Evolutionary conservation across 2,113 vertebrate genomes (phyloP).

Genomic region (Herpailurus yagouaroundi): DNA sequence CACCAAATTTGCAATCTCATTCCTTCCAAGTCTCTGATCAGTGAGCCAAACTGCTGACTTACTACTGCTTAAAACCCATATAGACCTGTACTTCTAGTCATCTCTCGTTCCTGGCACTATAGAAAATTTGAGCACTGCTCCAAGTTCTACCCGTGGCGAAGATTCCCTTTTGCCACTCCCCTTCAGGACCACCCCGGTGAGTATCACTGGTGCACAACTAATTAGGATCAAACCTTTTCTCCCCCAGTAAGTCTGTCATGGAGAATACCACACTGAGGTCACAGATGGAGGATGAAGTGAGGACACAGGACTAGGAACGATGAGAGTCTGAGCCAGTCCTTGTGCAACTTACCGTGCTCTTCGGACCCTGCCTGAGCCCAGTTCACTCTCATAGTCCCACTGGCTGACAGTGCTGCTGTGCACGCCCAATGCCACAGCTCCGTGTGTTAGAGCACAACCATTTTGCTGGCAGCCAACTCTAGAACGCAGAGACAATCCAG

Average conservation of each 20-base stretch:
- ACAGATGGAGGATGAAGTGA: neutral
- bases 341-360: neutral
- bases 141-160: neutral
- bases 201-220: neutral
- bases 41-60: neutral
- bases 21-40: neutral
- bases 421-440: too few relatives aligned
- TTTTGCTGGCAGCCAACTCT: neutral
- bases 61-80: neutral
- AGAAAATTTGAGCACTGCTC: neutral
- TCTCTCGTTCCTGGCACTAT: neutral
- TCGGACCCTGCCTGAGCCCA: neutral
- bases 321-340: neutral
- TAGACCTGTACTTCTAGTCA: neutral
- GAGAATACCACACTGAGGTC: neutral
- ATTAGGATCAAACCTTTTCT: neutral
- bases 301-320: neutral
- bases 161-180: neutral
- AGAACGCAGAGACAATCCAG: neutral
- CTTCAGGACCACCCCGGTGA: neutral
- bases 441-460: neutral
- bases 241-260: neutral
- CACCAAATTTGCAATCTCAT: neutral
- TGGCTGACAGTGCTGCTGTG: neutral
- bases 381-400: rapidly evolving